These are phyloP conservation scores for Sipha maydis DNA, from an alignment of 2,888 invertebrate genomes.

Conservation along the genomic window DNA sequence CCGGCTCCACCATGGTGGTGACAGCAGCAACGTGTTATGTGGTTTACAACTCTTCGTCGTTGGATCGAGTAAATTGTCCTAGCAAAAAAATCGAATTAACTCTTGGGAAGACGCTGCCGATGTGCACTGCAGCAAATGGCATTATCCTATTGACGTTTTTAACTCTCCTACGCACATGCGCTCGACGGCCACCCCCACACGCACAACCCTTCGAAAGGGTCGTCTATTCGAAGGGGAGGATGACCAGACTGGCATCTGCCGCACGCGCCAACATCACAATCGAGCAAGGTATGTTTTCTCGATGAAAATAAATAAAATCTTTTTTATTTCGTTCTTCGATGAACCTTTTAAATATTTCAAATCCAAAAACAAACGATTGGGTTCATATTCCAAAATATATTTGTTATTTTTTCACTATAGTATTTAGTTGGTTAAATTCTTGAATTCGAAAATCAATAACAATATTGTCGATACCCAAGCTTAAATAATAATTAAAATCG, in stretches of 20 bases:
- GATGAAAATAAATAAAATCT: background rate
- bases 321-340: background rate
- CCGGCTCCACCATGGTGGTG: slow-evolving; percentile 83
- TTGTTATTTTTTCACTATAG: too few relatives aligned
- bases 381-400: too few relatives aligned
- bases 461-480: too few relatives aligned
- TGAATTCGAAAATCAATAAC: too few relatives aligned
- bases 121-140: slow-evolving; percentile 32
- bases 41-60: background rate
- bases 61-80: background rate
- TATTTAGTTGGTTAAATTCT: too few relatives aligned
- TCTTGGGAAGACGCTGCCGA: slow-evolving; percentile 4
- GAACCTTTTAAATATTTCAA: background rate
- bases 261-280: slow-evolving; percentile 4
- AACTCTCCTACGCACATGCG: slow-evolving; percentile 52
- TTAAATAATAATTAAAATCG: too few relatives aligned
- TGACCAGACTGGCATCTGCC: slow-evolving; percentile 23
- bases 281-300: background rate
- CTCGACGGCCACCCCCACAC: background rate
- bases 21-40: background rate
- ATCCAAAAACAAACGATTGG: too few relatives aligned
- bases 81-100: background rate
- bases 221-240: slow-evolving; percentile 29
- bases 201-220: slow-evolving; percentile 46
- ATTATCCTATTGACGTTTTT: slow-evolving; percentile 58